A percentile compares a stretch with the other conserved stretches of the same genome.
These are phyloP conservation scores for Cremastinae sp. DNA, from an alignment of 2,888 invertebrate genomes.

Conservation along the genomic window DNA sequence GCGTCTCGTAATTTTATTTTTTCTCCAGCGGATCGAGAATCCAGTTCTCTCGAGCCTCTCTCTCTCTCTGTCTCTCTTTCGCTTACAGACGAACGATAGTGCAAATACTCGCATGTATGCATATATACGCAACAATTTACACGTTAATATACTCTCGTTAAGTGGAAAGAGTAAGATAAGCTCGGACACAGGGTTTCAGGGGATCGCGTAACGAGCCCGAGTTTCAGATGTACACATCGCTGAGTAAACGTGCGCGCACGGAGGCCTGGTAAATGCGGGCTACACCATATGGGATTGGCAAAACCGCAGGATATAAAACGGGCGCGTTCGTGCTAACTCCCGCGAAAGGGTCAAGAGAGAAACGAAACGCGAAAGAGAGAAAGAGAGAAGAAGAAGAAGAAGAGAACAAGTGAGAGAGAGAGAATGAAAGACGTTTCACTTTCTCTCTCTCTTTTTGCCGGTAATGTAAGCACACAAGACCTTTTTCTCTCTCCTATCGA, in stretches of 20 bases:
- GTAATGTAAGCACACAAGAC: conserved; percentile 34
- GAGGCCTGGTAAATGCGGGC: background rate
- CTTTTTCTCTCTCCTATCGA: conserved; percentile 53
- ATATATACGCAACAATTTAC: conserved; percentile 15
- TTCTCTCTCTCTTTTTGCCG: background rate
- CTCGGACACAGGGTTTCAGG: conserved; percentile 17
- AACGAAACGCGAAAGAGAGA: conserved; percentile 1
- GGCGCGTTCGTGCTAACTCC: conserved; percentile 36
- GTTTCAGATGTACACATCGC: background rate
- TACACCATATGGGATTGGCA: conserved; percentile 35
- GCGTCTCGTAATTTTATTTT: too few relatives aligned
- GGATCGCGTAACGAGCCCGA: conserved; percentile 37
- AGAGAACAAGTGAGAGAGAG: background rate
- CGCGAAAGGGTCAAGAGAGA: conserved; percentile 38
- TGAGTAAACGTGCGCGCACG: background rate
- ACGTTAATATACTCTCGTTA: conserved; percentile 26
- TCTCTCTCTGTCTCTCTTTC: too few relatives aligned
- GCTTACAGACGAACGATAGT: too few relatives aligned
- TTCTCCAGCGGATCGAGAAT: too few relatives aligned
- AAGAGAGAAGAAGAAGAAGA: background rate
- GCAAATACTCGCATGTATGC: background rate
- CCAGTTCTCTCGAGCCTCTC: too few relatives aligned
- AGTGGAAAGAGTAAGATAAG: conserved; percentile 49
- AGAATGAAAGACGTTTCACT: conserved; percentile 4
- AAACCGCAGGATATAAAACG: conserved; percentile 28